phyloP scores from a whole-genome alignment of 2,113 vertebrate genomes.

The Psettodes erumei region DNA sequence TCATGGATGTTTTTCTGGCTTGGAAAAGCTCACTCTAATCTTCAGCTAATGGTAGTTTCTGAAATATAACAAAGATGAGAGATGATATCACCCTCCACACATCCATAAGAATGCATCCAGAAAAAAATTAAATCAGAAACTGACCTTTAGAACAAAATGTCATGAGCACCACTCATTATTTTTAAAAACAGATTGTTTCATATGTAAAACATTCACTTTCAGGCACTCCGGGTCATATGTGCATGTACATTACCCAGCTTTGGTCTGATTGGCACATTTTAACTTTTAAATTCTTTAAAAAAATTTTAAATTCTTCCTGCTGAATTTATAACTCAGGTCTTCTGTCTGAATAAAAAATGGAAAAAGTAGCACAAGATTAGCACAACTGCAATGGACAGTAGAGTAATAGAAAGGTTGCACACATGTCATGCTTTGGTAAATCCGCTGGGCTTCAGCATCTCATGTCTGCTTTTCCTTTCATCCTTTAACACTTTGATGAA shows the following conservation, averaged over 20 bases:
- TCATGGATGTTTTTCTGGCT: slow-evolving; percentile 5
- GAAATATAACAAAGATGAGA: not conserved
- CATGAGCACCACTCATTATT: not conserved
- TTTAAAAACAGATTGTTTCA: not conserved
- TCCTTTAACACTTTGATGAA: slow-evolving; percentile 43
- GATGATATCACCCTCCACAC: not conserved
- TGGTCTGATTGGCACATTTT: not conserved
- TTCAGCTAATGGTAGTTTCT: slow-evolving; percentile 4
- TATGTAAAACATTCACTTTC: not conserved
- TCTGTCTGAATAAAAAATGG: not conserved
- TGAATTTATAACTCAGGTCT: not conserved
- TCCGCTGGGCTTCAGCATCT: slow-evolving; percentile 27
- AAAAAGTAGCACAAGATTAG: not conserved
- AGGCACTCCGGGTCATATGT: not conserved
- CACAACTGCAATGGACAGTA: not conserved
- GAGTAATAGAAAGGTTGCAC: slow-evolving; percentile 3
- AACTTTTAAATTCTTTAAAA: not conserved
- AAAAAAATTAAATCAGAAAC: not conserved
- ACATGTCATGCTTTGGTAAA: slow-evolving; percentile 29
- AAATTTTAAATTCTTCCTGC: not conserved
- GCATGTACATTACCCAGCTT: not conserved
- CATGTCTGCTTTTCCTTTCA: slow-evolving; percentile 43
- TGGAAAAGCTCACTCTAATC: slow-evolving; percentile 7
- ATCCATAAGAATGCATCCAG: not conserved
- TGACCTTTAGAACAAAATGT: not conserved